phyloP scores from a whole-genome alignment of 2,888 invertebrate species.

The Pheosia gnoma region DNA sequence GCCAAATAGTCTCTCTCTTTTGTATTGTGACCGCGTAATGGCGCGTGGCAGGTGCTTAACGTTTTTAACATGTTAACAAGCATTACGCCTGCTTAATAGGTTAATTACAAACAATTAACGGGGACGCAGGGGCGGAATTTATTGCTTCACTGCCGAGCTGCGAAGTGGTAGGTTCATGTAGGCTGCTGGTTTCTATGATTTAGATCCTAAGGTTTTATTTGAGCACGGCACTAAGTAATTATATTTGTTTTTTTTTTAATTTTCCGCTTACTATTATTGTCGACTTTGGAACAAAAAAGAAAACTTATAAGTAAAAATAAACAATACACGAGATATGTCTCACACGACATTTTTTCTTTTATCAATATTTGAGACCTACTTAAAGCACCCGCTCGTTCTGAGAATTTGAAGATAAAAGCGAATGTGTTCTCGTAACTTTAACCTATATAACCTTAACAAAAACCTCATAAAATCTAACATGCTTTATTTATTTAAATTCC shows the following conservation, averaged over 20 bases:
- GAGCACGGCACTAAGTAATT: neutral
- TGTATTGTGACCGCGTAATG: conserved; percentile 47
- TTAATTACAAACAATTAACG: conserved; percentile 1
- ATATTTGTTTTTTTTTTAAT: too few relatives aligned
- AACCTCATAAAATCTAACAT: neutral
- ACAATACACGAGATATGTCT: too few relatives aligned
- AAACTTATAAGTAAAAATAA: too few relatives aligned
- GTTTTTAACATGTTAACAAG: conserved; percentile 21
- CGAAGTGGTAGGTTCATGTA: neutral
- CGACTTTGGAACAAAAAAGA: too few relatives aligned
- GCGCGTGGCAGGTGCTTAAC: conserved; percentile 41
- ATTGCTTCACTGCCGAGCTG: neutral
- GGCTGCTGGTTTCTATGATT: neutral
- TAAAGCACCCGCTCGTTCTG: too few relatives aligned
- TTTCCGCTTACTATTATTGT: too few relatives aligned
- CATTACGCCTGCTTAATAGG: neutral
- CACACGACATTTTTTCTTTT: too few relatives aligned
- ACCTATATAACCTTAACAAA: neutral
- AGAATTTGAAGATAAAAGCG: neutral
- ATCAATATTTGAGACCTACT: too few relatives aligned
- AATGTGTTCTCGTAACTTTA: conserved; percentile 1
- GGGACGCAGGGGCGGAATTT: neutral
- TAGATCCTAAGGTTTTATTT: neutral
- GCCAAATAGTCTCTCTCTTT: conserved; percentile 48
- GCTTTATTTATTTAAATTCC: conserved; percentile 1